Evolutionary conservation across 2,113 vertebrate species (phyloP).

Genomic region (Dicentrarchus labrax): DNA sequence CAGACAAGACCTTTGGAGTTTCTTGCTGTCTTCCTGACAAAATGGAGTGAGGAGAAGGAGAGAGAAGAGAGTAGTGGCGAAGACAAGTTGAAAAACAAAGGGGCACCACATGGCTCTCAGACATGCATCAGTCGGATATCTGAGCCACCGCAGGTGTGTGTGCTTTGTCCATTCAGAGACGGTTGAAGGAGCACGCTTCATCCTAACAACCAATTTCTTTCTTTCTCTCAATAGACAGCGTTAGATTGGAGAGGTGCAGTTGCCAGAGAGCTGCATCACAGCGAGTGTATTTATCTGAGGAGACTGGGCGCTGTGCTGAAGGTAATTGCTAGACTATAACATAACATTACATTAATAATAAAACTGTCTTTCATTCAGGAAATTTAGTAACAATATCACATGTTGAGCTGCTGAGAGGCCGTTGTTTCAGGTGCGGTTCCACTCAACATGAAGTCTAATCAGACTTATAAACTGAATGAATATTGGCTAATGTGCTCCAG

Average conservation of each 20-base stretch:
- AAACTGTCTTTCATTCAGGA: background rate
- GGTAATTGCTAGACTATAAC: conserved; percentile 22
- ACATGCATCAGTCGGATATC: background rate
- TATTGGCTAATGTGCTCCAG: background rate
- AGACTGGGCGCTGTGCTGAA: conserved; percentile 77
- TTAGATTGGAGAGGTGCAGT: conserved; percentile 74
- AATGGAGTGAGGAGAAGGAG: conserved; percentile 61
- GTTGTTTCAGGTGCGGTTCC: background rate
- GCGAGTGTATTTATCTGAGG: conserved; percentile 83
- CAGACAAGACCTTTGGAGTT: conserved; percentile 86
- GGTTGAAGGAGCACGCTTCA: background rate
- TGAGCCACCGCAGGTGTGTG: conserved; percentile 71
- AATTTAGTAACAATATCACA: background rate
- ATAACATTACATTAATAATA: background rate
- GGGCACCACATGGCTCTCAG: conserved; percentile 28
- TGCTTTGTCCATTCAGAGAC: background rate
- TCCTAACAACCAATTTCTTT: background rate
- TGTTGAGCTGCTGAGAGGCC: background rate
- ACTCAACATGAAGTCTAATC: background rate
- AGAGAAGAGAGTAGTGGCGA: conserved; percentile 23
- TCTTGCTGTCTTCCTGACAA: conserved; percentile 81
- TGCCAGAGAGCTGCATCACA: conserved; percentile 82
- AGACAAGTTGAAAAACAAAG: conserved; percentile 5
- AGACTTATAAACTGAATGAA: background rate
- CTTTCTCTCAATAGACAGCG: conserved; percentile 64